Evolutionary conservation across 1,140 invertebrate species (phyloP).

Genomic region (Adoxophyes honmai): DNA sequence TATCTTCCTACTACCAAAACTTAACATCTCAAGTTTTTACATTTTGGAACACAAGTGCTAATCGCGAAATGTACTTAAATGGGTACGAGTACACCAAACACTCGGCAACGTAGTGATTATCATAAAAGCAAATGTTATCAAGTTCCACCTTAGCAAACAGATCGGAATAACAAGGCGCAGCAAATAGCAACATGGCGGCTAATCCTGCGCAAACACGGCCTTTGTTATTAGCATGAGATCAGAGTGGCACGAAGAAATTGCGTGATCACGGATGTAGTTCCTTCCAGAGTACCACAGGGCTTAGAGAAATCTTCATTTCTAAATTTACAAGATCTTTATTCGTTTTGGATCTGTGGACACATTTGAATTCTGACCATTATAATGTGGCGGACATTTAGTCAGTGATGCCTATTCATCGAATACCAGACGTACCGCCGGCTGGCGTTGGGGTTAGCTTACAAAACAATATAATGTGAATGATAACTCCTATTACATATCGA

Average conservation of each 20-base stretch:
- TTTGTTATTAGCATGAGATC: neutral
- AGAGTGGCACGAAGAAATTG: neutral
- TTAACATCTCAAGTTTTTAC: neutral
- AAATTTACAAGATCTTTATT: too few species aligned
- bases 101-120: neutral
- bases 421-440: too few species aligned
- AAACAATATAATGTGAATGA: neutral
- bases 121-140: neutral
- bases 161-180: neutral
- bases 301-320: too few species aligned
- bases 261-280: neutral
- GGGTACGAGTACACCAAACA: neutral
- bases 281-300: too few species aligned
- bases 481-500: neutral
- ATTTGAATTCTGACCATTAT: too few species aligned
- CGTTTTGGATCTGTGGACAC: too few species aligned
- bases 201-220: slow-evolving; percentile 7
- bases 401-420: too few species aligned
- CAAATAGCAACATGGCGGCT: slow-evolving; percentile 1
- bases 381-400: too few species aligned
- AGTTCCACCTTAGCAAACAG: neutral
- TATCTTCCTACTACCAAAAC: neutral
- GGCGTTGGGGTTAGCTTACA: neutral
- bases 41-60: neutral
- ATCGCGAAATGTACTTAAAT: neutral